These are phyloP conservation scores for Gadopsis marmoratus DNA, from an alignment of 2,797 vertebrate genomes.

Conservation along the genomic window DNA sequence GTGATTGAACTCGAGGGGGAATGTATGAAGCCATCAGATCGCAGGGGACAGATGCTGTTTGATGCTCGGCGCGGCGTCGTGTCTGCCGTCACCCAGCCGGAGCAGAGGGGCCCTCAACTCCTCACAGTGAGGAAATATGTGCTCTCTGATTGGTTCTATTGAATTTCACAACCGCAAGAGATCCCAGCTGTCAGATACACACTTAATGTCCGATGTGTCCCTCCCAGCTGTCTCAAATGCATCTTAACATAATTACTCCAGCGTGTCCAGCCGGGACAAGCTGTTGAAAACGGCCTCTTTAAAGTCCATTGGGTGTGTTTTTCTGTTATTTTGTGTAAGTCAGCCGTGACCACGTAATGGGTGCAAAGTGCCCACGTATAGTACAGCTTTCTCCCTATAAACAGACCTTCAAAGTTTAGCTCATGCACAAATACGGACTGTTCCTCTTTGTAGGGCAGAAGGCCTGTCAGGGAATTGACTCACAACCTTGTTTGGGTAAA, in stretches of 20 bases:
- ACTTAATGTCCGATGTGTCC: conserved; percentile 35
- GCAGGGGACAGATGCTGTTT: conserved; percentile 37
- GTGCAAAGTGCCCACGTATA: conserved; percentile 67
- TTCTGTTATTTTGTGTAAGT: conserved; percentile 60
- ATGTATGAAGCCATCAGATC: conserved; percentile 16
- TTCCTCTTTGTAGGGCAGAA: conserved; percentile 59
- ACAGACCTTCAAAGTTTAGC: conserved; percentile 21
- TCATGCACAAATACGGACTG: conserved; percentile 75
- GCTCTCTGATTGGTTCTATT: conserved; percentile 37
- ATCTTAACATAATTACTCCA: conserved; percentile 33
- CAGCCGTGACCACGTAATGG: conserved; percentile 60
- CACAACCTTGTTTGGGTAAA: conserved; percentile 81
- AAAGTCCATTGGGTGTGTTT: conserved; percentile 35
- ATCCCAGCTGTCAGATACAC: conserved; percentile 56
- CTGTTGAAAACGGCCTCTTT: conserved; percentile 49
- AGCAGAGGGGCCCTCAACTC: conserved; percentile 15
- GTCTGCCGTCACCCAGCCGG: neutral
- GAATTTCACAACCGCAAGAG: conserved; percentile 43
- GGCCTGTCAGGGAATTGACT: conserved; percentile 51
- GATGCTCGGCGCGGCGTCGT: conserved; percentile 8
- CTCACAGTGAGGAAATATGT: conserved; percentile 18
- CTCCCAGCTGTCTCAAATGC: conserved; percentile 47
- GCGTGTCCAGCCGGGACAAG: conserved; percentile 29
- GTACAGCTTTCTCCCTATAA: conserved; percentile 31
- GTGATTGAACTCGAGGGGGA: conserved; percentile 18